Conservation (phyloP, 2,888 invertebrate genomes). For the Tricholauxania praeusta region DNA sequence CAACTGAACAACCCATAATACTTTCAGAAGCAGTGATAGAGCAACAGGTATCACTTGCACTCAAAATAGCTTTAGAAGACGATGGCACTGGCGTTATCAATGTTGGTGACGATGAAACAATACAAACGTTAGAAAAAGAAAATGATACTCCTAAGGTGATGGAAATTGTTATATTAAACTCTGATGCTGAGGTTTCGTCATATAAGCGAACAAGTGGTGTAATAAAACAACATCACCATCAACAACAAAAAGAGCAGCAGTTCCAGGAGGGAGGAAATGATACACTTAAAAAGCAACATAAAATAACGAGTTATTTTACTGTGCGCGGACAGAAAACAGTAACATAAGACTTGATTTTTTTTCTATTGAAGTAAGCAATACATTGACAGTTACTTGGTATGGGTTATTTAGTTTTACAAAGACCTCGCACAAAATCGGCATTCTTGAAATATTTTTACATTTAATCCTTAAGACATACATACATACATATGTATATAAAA, state of each 20-base stretch:
- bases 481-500: neutral
- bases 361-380: constrained; percentile 10
- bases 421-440: constrained; percentile 12
- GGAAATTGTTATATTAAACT: neutral
- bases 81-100: constrained; percentile 55
- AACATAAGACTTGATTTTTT: constrained; percentile 53
- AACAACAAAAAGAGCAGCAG: constrained; percentile 3
- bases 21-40: constrained; percentile 26
- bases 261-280: no score
- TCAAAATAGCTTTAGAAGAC: constrained; percentile 31
- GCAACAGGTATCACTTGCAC: constrained; percentile 51
- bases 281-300: constrained; percentile 51
- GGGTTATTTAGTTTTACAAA: neutral
- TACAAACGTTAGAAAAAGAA: constrained; percentile 43
- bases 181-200: no score
- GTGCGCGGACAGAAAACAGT: constrained; percentile 62
- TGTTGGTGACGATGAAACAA: constrained; percentile 52
- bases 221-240: no score
- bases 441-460: neutral
- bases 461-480: no score
- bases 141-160: constrained; percentile 36
- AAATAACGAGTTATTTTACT: constrained; percentile 62
- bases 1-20: constrained; percentile 2
- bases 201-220: no score
- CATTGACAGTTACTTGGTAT: constrained; percentile 5